Conservation (phyloP, 1,140 invertebrate genomes). For the Drosophila truncata region DNA sequence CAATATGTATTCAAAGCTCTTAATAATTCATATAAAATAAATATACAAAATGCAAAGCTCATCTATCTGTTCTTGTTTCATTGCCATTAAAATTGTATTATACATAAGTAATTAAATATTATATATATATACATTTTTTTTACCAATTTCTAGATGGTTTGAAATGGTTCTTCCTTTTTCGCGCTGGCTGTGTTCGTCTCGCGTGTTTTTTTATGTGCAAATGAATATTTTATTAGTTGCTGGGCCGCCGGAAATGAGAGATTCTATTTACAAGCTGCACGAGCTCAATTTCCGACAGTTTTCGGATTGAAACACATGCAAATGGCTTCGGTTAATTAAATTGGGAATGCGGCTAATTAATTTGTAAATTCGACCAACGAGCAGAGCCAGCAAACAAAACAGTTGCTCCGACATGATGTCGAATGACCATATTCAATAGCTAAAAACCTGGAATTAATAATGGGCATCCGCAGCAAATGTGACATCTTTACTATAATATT, state of each 20-base stretch:
- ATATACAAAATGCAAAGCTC: not conserved
- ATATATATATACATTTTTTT: not conserved
- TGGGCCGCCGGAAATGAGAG: slow-evolving; percentile 16
- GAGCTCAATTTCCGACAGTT: slow-evolving; percentile 10
- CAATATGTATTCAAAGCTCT: not conserved
- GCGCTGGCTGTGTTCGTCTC: too few relatives aligned
- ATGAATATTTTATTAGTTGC: slow-evolving; percentile 17
- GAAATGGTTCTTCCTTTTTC: not conserved
- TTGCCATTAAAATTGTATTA: not conserved
- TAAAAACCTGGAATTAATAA: not conserved
- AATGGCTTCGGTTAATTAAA: slow-evolving; percentile 3
- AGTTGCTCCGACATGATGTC: not conserved
- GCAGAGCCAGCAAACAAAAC: not conserved
- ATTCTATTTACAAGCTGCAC: slow-evolving; percentile 14
- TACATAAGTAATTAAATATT: not conserved
- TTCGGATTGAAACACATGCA: slow-evolving; percentile 1
- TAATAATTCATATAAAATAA: not conserved
- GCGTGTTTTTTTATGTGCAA: not conserved
- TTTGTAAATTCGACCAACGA: slow-evolving; percentile 6
- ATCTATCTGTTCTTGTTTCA: not conserved
- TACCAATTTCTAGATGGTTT: not conserved
- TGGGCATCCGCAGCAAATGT: slow-evolving; percentile 2
- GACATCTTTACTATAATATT: not conserved
- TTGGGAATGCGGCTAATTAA: slow-evolving; percentile 9
- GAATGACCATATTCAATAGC: slow-evolving; percentile 2